A percentile compares a stretch with the other conserved stretches of the same genome.
phyloP scores from a whole-genome alignment of 2,888 invertebrate species.

The Halocaridina rubra region DNA sequence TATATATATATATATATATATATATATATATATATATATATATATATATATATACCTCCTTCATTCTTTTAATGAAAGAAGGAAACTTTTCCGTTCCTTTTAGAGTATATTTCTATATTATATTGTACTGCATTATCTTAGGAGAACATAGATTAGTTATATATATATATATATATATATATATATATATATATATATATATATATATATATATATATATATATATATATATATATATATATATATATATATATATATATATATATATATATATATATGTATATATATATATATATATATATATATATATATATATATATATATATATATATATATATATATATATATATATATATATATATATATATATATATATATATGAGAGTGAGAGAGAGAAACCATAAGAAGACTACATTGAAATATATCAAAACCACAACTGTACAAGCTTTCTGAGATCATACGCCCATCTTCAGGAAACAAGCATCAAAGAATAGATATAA shows the following conservation, averaged over 20 bases:
- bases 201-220: slow-evolving; percentile 6
- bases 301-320: not conserved
- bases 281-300: not conserved
- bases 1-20: slow-evolving; percentile 13
- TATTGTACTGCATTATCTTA: no score
- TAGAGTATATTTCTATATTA: no score
- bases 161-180: not conserved
- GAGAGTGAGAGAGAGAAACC: not conserved
- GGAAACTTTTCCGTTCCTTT: no score
- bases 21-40: not conserved
- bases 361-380: not conserved
- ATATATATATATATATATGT: not conserved
- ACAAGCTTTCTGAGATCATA: no score
- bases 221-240: not conserved
- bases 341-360: not conserved
- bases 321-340: not conserved
- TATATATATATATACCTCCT: no score
- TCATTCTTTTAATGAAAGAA: no score
- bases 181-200: slow-evolving; percentile 10
- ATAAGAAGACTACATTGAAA: no score
- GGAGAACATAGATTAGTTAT: no score
- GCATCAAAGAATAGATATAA: no score
- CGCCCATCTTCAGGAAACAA: no score
- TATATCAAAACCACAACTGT: no score
- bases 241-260: not conserved